Evolutionary conservation across 2,888 invertebrate genomes (phyloP), one percentile per base, ranked within the genome.

Genomic region (Caradrina kadenii): DNA sequence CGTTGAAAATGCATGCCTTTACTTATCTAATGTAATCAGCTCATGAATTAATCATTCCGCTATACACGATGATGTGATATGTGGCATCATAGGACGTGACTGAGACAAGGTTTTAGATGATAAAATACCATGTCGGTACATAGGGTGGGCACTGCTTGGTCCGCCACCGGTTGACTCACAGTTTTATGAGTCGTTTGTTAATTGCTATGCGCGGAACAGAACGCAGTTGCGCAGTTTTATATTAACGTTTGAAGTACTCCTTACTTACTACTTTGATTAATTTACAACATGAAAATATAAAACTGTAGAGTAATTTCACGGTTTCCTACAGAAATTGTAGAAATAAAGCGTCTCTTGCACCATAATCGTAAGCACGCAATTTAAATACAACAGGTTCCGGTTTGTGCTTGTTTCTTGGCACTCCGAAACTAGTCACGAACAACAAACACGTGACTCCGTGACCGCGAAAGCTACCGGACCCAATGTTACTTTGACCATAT

Each of bases 1-100:
- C 26, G 49, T 73, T 73, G 77, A 76, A 79, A 77, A 74, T 63
- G 71, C 61, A 68, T 70, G 56, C 4, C 42, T 68, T 63, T 54
- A 63, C 82, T 77, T 80, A 70, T 79, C 80, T 64, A 19, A 55
- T 65, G 53, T 59, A 70, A 77, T 79, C 73, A 62, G 62, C 83
- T 82, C 79, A 80, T 83, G 81, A 85, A 85, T 83, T 76, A 83
- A 78, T 79, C 83, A 84, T 79, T 82, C 42, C 48, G 61, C 62
- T 63, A 58, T 59, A 63, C 45, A 63, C 22, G 65, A 73, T 73
- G 75, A 82, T 69, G 69, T 54, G 61, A 53, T 82, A 66, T 69
- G 60, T 83, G 63, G 52, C 82, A 69, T 83, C 81, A 68, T 63
- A 61, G 53, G 49, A 76, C 83, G 83, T 82, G 83, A 63, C 69